Conservation (phyloP, 2,113 vertebrate species). For the Gallinago media region DNA sequence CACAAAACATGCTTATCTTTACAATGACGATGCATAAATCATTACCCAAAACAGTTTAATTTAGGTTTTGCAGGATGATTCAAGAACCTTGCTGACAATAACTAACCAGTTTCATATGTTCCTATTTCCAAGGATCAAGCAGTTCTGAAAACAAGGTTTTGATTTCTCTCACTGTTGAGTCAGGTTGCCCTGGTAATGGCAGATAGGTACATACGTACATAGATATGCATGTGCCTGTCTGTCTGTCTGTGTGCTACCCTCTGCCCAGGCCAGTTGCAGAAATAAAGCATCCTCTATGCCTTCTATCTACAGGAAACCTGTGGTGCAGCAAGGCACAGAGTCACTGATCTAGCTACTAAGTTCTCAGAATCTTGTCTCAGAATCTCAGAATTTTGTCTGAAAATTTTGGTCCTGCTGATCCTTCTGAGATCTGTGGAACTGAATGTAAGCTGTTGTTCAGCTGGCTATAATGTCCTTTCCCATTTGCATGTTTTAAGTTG, state of each 20-base stretch:
- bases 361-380: neutral
- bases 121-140: neutral
- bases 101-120: neutral
- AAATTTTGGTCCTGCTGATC: neutral
- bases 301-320: neutral
- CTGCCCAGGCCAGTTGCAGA: neutral
- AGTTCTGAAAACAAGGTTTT: neutral
- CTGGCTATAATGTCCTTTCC: neutral
- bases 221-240: neutral
- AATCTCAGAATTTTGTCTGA: too few species aligned
- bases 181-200: neutral
- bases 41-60: neutral
- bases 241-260: neutral
- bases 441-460: neutral
- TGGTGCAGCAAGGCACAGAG: neutral
- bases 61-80: neutral
- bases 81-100: neutral
- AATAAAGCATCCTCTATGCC: neutral
- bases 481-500: neutral
- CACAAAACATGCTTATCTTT: neutral
- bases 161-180: neutral
- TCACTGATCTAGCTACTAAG: neutral
- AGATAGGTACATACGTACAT: neutral
- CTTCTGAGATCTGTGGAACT: neutral
- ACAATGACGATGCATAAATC: neutral